Conservation (phyloP, 2,113 vertebrate species). For the Gymnocephalus cernua region DNA sequence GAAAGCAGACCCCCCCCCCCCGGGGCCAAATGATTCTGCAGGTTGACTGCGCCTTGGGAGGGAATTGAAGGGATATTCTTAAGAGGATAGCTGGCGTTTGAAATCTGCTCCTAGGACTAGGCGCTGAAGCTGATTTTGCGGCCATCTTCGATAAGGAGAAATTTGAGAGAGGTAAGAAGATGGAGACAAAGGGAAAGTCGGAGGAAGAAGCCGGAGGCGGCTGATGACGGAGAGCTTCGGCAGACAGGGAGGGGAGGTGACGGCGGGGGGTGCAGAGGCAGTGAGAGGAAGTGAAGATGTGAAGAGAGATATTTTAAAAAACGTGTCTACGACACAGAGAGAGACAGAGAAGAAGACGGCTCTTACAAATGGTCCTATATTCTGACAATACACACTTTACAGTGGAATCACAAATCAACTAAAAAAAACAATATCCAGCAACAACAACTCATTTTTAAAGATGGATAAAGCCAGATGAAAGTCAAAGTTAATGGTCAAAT, state of each 20-base stretch:
- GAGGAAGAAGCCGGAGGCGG: constrained; percentile 5
- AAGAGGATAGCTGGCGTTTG: not conserved
- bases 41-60: constrained; percentile 21
- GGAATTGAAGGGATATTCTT: not conserved
- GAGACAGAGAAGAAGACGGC: not conserved
- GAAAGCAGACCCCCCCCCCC: constrained; percentile 29
- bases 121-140: not conserved
- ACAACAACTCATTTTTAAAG: too few relatives aligned
- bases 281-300: constrained; percentile 11
- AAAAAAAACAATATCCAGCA: too few relatives aligned
- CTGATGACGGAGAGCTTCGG: constrained; percentile 25
- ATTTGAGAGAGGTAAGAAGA: constrained; percentile 18
- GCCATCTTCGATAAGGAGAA: not conserved
- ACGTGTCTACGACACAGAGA: not conserved
- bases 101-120: not conserved
- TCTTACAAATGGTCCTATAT: not conserved
- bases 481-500: not conserved
- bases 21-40: constrained; percentile 5
- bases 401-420: not conserved
- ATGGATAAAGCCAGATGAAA: not conserved
- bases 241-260: constrained; percentile 39
- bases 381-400: not conserved
- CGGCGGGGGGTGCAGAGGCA: constrained; percentile 12
- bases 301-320: not conserved
- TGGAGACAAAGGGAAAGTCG: constrained; percentile 12